Evolutionary conservation across 2,797 vertebrate species (phyloP).

Genomic region (Columba guinea): DNA sequence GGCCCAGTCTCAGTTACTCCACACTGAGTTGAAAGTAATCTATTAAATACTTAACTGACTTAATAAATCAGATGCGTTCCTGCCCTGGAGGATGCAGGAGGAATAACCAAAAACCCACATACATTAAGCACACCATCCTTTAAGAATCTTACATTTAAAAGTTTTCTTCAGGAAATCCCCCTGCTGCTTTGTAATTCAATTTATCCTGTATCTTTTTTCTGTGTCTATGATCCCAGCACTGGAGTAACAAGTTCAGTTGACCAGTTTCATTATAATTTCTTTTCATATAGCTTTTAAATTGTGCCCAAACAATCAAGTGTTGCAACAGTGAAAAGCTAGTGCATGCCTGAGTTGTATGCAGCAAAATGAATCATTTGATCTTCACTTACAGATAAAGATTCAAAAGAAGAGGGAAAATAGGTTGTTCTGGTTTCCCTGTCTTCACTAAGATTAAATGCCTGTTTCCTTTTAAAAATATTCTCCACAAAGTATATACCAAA

Average conservation of each 20-base stretch:
- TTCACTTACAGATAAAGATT: neutral
- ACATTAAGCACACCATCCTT: neutral
- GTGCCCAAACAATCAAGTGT: neutral
- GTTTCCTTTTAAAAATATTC: neutral
- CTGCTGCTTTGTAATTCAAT: neutral
- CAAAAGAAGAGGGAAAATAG: neutral
- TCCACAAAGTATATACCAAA: neutral
- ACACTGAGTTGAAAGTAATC: neutral
- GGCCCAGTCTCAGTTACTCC: neutral
- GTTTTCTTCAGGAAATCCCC: neutral
- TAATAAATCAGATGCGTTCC: neutral
- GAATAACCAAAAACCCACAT: neutral
- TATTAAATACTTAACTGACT: neutral
- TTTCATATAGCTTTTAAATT: constrained; percentile 13
- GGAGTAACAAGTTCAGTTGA: constrained; percentile 22
- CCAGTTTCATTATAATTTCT: neutral
- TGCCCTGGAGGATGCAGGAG: neutral
- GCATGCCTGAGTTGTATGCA: neutral
- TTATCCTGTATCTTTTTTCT: neutral
- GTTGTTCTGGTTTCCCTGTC: neutral
- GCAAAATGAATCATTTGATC: neutral
- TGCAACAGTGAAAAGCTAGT: neutral
- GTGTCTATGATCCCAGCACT: neutral
- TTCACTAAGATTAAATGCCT: neutral
- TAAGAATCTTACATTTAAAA: neutral